Evolutionary conservation across 2,888 invertebrate genomes (phyloP), one percentile per base, ranked within the genome.

Genomic region (Drosophila stalkeri): DNA sequence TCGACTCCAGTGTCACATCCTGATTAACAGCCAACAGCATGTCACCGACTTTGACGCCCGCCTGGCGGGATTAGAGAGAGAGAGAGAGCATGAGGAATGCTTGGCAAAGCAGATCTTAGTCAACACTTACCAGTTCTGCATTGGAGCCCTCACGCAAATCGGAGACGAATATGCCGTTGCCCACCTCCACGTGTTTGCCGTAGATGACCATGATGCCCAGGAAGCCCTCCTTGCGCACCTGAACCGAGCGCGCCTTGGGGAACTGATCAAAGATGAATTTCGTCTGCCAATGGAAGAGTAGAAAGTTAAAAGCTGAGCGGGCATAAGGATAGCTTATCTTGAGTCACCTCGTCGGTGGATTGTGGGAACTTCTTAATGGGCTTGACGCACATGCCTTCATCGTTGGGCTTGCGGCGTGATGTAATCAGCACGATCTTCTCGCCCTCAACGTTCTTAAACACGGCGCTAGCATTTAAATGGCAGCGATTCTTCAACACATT

Each of bases 11-110:
- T 61, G 98, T 94, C 27, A 98, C 97, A 91, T 99, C 98, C 89
- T 97, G 97, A 93, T 99, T 99, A 56, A 99, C 98, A 49, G 98
- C 97, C 73, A 99, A 94, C 80, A 99, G 96, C 97, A 99, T 98
- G 93, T 99, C 99, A 75, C 99, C 99, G 65, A 99, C 98, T 94
- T 97, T 96, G 54, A 99, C 94, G 62, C 99, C 98, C 86, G 97
- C 98, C 97, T 97, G 94, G 3, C 94, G 16, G 39, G 39, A 39
- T n/a, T n/a, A 54, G 8, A 39, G 35, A 37, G 39, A n/a, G 49
- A 5, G 31, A 4, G 31, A 35, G 20, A 94, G 77, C 78, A 63
- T 41, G 16, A 27, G 44, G 35, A 35, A 3, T 35, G 2, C 35
- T 11, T 9, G 16, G 37, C 16, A 14, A 14, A 4, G 37, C 14